phyloP scores from a whole-genome alignment of 2,888 invertebrate genomes.

The Tinea semifulvella region DNA sequence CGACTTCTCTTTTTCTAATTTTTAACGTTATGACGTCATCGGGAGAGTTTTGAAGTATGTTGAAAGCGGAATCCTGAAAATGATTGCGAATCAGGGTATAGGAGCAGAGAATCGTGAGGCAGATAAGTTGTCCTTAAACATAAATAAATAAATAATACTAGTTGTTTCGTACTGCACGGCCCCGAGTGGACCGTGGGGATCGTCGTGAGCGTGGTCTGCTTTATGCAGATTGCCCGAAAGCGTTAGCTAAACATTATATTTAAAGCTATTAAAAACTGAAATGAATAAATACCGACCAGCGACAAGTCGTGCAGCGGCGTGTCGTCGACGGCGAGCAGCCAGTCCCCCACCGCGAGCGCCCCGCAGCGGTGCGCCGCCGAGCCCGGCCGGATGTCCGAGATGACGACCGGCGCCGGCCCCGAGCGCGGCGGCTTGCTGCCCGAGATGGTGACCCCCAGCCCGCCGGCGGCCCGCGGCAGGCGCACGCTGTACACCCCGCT shows the following conservation, averaged over 20 bases:
- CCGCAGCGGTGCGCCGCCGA: constrained; percentile 92
- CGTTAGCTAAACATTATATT: too few relatives aligned
- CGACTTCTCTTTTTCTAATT: constrained; percentile 56
- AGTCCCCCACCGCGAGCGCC: constrained; percentile 86
- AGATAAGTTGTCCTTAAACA: too few relatives aligned
- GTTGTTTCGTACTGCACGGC: too few relatives aligned
- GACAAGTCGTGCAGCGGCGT: constrained; percentile 78
- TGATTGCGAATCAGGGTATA: too few relatives aligned
- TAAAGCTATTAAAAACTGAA: too few relatives aligned
- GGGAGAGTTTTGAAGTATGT: constrained; percentile 69
- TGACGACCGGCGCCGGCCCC: constrained; percentile 76
- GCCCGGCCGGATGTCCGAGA: constrained; percentile 89
- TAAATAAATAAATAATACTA: too few relatives aligned
- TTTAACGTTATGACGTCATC: constrained; percentile 67
- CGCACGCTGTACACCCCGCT: constrained; percentile 92
- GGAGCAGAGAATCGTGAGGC: too few relatives aligned
- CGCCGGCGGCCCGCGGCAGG: constrained; percentile 79
- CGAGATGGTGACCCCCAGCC: constrained; percentile 90
- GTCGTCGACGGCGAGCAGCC: constrained; percentile 86
- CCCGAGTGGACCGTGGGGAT: too few relatives aligned
- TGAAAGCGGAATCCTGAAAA: constrained; percentile 68
- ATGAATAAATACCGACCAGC: constrained; percentile 68
- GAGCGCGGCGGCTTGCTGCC: constrained; percentile 60
- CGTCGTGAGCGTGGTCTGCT: too few relatives aligned
- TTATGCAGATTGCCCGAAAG: too few relatives aligned